Evolutionary conservation across 2,797 vertebrate species (phyloP).

Genomic region (Ibycter americanus): DNA sequence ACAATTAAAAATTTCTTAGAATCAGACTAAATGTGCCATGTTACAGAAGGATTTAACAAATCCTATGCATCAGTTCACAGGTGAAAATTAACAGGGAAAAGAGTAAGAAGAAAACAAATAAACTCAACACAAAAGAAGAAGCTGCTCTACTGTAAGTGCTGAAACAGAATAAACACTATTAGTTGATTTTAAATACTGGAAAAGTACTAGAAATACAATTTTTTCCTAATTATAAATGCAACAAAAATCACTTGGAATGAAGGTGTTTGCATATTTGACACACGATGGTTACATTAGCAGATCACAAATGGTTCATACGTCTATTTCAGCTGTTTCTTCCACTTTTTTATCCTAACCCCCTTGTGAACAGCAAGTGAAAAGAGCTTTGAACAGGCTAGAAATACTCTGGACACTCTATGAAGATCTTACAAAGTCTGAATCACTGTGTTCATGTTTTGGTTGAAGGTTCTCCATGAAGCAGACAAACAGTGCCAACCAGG

Average conservation of each 20-base stretch:
- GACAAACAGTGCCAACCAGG: neutral
- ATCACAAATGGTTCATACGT: neutral
- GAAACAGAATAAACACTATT: neutral
- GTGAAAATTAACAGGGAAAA: neutral
- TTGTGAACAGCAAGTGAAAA: neutral
- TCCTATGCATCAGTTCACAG: neutral
- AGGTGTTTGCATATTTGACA: neutral
- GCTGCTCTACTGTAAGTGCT: neutral
- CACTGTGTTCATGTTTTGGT: rapidly evolving
- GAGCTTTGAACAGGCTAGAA: neutral
- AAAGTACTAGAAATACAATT: neutral
- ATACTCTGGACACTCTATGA: neutral
- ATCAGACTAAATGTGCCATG: neutral
- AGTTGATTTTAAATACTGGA: neutral
- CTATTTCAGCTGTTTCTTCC: neutral
- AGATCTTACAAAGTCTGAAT: neutral
- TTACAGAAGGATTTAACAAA: neutral
- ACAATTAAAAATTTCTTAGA: neutral
- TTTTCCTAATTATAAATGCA: neutral
- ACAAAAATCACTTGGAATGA: neutral
- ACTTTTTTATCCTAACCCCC: neutral
- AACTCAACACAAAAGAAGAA: neutral
- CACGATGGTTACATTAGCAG: neutral
- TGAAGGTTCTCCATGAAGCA: neutral
- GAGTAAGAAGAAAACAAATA: neutral